phyloP scores from a whole-genome alignment of 2,888 invertebrate genomes.

The Julus scanicus region DNA sequence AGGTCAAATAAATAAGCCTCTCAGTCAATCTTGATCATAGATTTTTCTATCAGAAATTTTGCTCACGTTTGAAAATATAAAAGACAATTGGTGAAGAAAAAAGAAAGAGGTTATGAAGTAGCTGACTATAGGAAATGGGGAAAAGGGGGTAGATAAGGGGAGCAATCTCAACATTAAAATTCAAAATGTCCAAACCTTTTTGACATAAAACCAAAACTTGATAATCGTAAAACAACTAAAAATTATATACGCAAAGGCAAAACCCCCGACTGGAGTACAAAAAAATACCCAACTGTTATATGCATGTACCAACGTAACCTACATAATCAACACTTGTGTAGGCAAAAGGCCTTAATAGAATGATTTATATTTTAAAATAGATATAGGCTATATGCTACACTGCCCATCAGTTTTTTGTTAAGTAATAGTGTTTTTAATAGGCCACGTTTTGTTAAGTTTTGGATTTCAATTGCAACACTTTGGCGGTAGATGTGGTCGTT shows the following conservation, averaged over 20 bases:
- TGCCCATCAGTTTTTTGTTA: conserved; percentile 10
- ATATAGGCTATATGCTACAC: conserved; percentile 27
- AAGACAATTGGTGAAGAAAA: background rate
- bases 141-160: conserved; percentile 34
- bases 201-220: conserved; percentile 42
- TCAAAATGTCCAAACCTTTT: conserved; percentile 42
- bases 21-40: background rate
- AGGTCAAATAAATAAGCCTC: conserved; percentile 9
- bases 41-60: conserved; percentile 10
- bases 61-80: conserved; percentile 17
- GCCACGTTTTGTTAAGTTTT: background rate
- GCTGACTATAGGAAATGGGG: conserved; percentile 8
- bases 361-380: conserved; percentile 32
- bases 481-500: background rate
- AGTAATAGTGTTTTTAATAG: background rate
- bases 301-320: background rate
- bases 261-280: background rate
- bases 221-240: conserved; percentile 34
- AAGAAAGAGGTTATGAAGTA: conserved; percentile 29
- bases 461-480: background rate
- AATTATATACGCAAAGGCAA: background rate
- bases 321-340: conserved; percentile 25
- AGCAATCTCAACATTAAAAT: conserved; percentile 23
- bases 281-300: background rate
- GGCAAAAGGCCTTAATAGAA: conserved; percentile 26